Base-by-base conservation (phyloP, 2,113 vertebrate genomes). In the Bubalus kerabau region DNA sequence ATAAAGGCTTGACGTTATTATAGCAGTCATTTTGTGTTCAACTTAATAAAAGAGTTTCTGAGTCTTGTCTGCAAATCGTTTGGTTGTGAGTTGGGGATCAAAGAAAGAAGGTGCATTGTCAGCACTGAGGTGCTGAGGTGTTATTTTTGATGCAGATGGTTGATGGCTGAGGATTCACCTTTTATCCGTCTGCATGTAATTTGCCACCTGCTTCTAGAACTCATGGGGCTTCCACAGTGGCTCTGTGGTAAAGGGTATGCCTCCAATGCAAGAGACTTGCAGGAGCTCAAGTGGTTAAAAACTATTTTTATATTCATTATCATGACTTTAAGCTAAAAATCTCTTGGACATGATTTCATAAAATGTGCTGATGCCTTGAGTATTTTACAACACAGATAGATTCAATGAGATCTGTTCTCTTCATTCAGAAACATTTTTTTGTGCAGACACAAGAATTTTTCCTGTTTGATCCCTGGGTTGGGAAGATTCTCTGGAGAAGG, bases 11-110 rank as follows among this genome's bases (percentile, higher is more conserved):
- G 97, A 97, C n/a, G 52, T 97, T 97, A 95, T 43, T 97, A 74
- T 96, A 97, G 97, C 74, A 91, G 87, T 93, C 94, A 96, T 98
- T 97, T 98, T 98, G 98, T 98, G 98, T 98, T 97, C 95, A 97
- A n/a, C 97, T 98, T 94, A 98, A 98, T 98, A 98, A 98, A 98
- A 97, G 26, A 50, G 50, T 98, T 98, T 97, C 93, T 94, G 97
- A 97, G 96, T 98, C 97, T 97, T 80, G 96, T 97, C 95, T 98
- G 96, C 54, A 96, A 1, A 94, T 94, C 12, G 30, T 87, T 97
- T 81, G 52, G 48, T 88, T 91, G 3, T 93, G 78, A 95, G 50
- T 90, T 94, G 90, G 86, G 93, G 62, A 93, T 59, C 60, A 64
- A 26, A 24, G 84, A 36, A 59, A 24, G 28, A 94, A 74, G 60